Evolutionary conservation across 2,888 invertebrate genomes (phyloP).

Genomic region (Rhingia campestris): DNA sequence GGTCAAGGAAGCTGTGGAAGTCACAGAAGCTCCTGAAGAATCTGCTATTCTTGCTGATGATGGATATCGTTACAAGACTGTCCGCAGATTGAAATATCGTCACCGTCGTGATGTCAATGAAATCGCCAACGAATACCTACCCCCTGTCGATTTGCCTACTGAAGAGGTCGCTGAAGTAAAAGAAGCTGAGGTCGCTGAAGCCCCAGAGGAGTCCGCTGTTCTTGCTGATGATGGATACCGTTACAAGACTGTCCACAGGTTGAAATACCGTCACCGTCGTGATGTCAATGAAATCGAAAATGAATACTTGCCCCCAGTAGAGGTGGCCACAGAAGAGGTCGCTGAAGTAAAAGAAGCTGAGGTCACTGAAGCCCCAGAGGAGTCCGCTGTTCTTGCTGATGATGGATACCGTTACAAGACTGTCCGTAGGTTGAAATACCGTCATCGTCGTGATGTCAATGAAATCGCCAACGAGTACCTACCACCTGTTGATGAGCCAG

Average conservation of each 20-base stretch:
- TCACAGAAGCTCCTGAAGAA: slow-evolving; percentile 58
- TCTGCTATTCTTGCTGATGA: slow-evolving; percentile 76
- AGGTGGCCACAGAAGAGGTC: slow-evolving; percentile 12
- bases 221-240: slow-evolving; percentile 76
- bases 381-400: slow-evolving; percentile 26
- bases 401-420: slow-evolving; percentile 66
- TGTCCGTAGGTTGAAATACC: slow-evolving; percentile 35
- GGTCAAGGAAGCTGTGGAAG: slow-evolving; percentile 44
- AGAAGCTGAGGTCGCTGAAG: slow-evolving; percentile 59
- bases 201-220: slow-evolving; percentile 73
- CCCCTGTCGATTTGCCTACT: slow-evolving; percentile 75
- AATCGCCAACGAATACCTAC: slow-evolving; percentile 76
- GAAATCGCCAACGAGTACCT: slow-evolving; percentile 75
- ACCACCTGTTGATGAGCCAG: slow-evolving; percentile 75
- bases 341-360: slow-evolving; percentile 29
- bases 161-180: slow-evolving; percentile 65
- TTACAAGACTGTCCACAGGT: slow-evolving; percentile 76
- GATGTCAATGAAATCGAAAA: slow-evolving; percentile 38
- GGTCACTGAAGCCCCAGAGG: slow-evolving; percentile 5
- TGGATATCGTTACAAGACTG: slow-evolving; percentile 78
- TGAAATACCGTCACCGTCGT: slow-evolving; percentile 44
- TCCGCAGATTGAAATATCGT: slow-evolving; percentile 77
- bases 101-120: slow-evolving; percentile 78
- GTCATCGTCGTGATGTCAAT: slow-evolving; percentile 19
- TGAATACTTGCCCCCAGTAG: slow-evolving; percentile 33